phyloP scores from a whole-genome alignment of 1,140 invertebrate species.

The Laodelphax striatellus region DNA sequence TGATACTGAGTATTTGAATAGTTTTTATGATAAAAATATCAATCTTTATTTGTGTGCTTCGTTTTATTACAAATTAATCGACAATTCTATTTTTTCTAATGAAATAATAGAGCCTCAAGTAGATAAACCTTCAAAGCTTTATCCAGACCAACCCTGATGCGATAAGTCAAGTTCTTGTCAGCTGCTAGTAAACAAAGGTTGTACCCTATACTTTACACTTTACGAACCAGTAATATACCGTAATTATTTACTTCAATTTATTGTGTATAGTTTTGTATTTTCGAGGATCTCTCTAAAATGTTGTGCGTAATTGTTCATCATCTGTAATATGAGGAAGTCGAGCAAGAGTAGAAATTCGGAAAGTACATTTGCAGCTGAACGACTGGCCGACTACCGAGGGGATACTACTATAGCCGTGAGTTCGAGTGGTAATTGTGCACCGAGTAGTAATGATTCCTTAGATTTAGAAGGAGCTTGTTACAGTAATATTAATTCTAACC shows the following conservation, averaged over 20 bases:
- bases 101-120: too few relatives aligned
- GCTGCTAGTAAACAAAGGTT: conserved; percentile 9
- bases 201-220: neutral
- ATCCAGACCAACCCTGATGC: too few relatives aligned
- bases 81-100: too few relatives aligned
- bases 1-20: too few relatives aligned
- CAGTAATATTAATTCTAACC: conserved; percentile 20
- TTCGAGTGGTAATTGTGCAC: neutral
- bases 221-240: too few relatives aligned
- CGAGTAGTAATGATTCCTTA: conserved; percentile 13
- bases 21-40: too few relatives aligned
- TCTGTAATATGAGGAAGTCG: conserved; percentile 17
- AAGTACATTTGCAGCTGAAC: conserved; percentile 30
- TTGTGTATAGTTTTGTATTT: too few relatives aligned
- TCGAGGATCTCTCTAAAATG: neutral
- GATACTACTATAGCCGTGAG: conserved; percentile 16
- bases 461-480: conserved; percentile 10
- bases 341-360: conserved; percentile 22
- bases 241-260: too few relatives aligned
- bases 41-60: too few relatives aligned
- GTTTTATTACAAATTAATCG: too few relatives aligned
- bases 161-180: neutral
- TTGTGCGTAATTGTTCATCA: neutral
- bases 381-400: conserved; percentile 31
- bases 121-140: too few relatives aligned